Base-by-base conservation (phyloP, 2,113 vertebrate genomes). In the Syrmaticus mikado region DNA sequence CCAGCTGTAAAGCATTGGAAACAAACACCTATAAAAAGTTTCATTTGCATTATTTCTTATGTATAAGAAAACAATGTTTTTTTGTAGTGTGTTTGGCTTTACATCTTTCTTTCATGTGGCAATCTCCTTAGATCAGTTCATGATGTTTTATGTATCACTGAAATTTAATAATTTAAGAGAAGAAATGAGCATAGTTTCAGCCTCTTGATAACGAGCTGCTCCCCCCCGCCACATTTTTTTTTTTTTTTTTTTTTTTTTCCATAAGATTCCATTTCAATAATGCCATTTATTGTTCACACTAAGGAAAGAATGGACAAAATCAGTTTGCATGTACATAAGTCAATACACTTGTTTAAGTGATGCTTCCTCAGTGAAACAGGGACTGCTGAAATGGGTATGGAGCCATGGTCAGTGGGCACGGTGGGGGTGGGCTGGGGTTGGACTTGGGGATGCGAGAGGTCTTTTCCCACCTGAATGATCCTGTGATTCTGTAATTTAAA, bases 31-130 rank as follows among this genome's bases (percentile, higher is more conserved):
- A 68, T 34, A 88, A 78, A 88, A 94, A 92, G 46, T 80, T 90
- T 45, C 2, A 95, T 96, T 96, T 96, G 90, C 93, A 94, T 95
- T 48, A 61, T 55, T 85, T 94, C 74, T 95, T 86, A 94, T 83
- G 88, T 13, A 92, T 34, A 83, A 93, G 86, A 84, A 89, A 90
- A 60, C 80, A 90, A 20, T 43, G 41, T 41, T 20, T 74, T 74
- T 83, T 72, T 88, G 73, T 43, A 68, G 48, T 24, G 38, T 16
- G 55, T 38, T 91, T 34, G 73, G 79, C 48, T 92, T 91, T 77
- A 58, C 74, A 85, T 92, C 76, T 3, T 30, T 74, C 88, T 96
- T 94, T 96, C 83, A 96, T 88, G 94, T 94, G 93, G 92, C 64
- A 55, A 83, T 72, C n/a, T 70, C 73, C 57, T 94, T n/a, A 61